These are phyloP conservation scores for Menidia menidia DNA, from an alignment of 2,797 vertebrate genomes.

Conservation along the genomic window DNA sequence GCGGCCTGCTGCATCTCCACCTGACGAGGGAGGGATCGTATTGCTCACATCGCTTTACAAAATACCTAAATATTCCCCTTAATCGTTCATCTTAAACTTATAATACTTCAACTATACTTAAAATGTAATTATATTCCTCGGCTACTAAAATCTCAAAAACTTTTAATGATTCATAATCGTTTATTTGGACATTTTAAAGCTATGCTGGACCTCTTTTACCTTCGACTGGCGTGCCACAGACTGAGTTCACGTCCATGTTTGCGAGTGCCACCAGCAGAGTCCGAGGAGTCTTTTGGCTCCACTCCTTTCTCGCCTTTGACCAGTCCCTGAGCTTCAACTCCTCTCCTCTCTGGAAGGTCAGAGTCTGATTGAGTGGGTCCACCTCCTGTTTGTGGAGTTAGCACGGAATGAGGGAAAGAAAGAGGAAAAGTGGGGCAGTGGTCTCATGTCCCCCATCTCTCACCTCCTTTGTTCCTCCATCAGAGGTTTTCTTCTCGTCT, in stretches of 20 bases:
- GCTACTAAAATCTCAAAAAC: too few species aligned
- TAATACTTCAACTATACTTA: too few species aligned
- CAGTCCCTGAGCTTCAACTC: conserved; percentile 71
- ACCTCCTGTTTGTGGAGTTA: conserved; percentile 68
- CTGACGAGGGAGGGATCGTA: conserved; percentile 18
- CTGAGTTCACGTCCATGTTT: conserved; percentile 68
- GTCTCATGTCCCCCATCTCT: conserved; percentile 9
- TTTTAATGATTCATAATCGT: too few species aligned
- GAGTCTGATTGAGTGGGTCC: conserved; percentile 77
- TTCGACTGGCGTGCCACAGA: conserved; percentile 12
- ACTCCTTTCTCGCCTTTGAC: conserved; percentile 55
- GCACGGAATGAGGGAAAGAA: not conserved
- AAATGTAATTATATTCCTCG: too few species aligned
- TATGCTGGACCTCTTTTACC: conserved; percentile 45
- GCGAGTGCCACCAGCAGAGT: conserved; percentile 74
- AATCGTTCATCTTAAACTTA: too few species aligned
- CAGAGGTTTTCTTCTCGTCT: conserved; percentile 26
- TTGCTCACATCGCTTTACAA: too few species aligned
- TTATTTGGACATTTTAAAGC: not conserved
- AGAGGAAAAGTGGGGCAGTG: not conserved
- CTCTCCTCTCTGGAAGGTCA: conserved; percentile 78
- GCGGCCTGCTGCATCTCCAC: conserved; percentile 50
- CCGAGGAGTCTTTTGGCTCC: conserved; percentile 70
- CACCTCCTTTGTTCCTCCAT: conserved; percentile 25
- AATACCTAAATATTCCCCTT: too few species aligned